Evolutionary conservation across 2,113 vertebrate genomes (phyloP), one percentile per base, ranked within the genome.

Genomic region (Terrapene triunguis): DNA sequence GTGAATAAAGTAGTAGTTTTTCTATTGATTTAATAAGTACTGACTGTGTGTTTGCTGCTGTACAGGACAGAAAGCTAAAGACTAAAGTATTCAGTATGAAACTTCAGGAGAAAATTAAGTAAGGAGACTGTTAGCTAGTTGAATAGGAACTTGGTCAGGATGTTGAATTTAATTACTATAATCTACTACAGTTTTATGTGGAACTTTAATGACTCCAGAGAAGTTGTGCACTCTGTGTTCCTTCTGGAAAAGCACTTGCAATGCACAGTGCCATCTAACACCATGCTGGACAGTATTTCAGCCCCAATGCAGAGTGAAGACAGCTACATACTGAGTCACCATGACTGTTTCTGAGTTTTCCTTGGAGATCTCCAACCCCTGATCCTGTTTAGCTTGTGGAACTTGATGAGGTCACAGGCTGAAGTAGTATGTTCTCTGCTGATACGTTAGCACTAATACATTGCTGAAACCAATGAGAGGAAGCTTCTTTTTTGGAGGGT

Each of bases 361-460:
- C 42, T 76, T 44, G 22, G 42, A 76, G 24, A 8, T 25, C 38
- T 47, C 22, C 38, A 25, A 25, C 24, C 24, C 22, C 22, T 50
- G 42, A 24, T 38, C 42, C 11, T 42, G 7, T 11, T 76, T 44
- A 27, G 19, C 42, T 38, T 76, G 22, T 47, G 10, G 21, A 42
- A 27, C 44, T 6, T 27, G 42, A 47, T 38, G 74, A 69, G 74
- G 42, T 47, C 42, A 47, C 38, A 13, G 24, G 11, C 42, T 47
- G 74, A 78, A 78, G 25, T 47, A 42, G 24, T 78, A 42, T 62
- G n/a, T 51, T 85, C 16, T 32, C 22, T 19, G 48, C 25, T 84
- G 54, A 2, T 42, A 3, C 2, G 10, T 3, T 69, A 25, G 13
- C 29, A 3, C 3, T 16, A 7, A 4, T 4, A 9, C 12, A 5